These are phyloP conservation scores for Cryptocephalus moraei DNA, from an alignment of 2,888 invertebrate genomes.

Conservation along the genomic window DNA sequence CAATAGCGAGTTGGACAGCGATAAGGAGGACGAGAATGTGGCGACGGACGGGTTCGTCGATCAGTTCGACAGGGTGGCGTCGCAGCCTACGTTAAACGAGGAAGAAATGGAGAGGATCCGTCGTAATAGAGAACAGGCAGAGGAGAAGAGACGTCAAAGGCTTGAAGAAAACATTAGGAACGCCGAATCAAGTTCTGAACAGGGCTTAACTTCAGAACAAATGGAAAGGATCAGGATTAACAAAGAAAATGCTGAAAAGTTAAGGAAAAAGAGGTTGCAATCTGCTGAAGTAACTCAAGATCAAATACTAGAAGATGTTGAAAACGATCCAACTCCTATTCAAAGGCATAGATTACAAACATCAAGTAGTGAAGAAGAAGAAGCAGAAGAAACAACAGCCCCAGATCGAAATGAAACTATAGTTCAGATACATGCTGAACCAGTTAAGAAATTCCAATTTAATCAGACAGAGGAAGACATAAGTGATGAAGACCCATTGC, in stretches of 20 bases:
- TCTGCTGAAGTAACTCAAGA: not conserved
- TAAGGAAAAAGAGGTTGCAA: not conserved
- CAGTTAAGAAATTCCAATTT: no score
- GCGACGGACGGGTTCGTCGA: conserved; percentile 45
- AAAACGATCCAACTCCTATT: no score
- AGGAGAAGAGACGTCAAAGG: conserved; percentile 32
- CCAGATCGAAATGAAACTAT: no score
- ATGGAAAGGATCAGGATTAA: not conserved
- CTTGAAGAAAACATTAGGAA: conserved; percentile 12
- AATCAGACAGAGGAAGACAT: no score
- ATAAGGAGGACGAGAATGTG: conserved; percentile 29
- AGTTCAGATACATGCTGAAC: no score
- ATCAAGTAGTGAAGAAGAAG: no score
- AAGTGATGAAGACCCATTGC: no score
- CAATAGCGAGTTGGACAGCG: conserved; percentile 29
- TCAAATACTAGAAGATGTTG: not conserved
- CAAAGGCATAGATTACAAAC: no score
- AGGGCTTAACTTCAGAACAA: not conserved
- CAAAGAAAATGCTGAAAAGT: not conserved
- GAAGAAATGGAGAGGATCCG: conserved; percentile 62
- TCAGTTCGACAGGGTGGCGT: conserved; percentile 14
- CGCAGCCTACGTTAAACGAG: conserved; percentile 38
- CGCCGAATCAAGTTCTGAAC: not conserved
- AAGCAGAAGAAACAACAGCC: no score
- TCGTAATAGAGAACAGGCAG: conserved; percentile 34